Evolutionary conservation across 1,140 invertebrate genomes (phyloP), one percentile per base, ranked within the genome.

Genomic region (Heliconius nattereri): DNA sequence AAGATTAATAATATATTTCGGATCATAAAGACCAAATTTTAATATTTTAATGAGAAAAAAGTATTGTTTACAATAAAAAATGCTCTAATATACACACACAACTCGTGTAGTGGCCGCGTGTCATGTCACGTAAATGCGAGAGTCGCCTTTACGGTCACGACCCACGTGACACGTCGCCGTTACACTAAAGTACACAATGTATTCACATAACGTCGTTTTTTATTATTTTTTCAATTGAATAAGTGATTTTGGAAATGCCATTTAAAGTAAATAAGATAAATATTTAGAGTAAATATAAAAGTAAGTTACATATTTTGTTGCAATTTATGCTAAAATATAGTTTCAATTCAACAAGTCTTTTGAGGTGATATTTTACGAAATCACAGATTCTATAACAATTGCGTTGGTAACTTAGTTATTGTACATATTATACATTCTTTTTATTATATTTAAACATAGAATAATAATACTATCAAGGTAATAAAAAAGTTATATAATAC

Each of bases 201-300:
- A 23, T 60, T n/a, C 54, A 60, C 8, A 60, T 8, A 60, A 60
- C 13, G n/a, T n/a, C n/a, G 3, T 60, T 60, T 60, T 60, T 26
- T 60, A 23, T 60, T 60, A 60, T 57, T 57, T 57, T 23, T n/a
- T n/a, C n/a, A 57, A 57, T 57, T 57, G 54, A 57, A 57, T 57
- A 57, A 57, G 54, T 57, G 54, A 57, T 57, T 57, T 60, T 20
- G 52, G 52, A 57, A 57, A 57, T n/a, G 20, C 8, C 52, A 57
- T 3, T 57, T 57, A 6, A 57, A 57, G 20, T 23, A 57, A 57
- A n/a, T n/a, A n/a, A n/a, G n/a, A n/a, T n/a, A n/a, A n/a, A n/a
- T n/a, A n/a, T n/a, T n/a, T n/a, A n/a, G n/a, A n/a, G n/a, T n/a
- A n/a, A n/a, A n/a, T n/a, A n/a, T n/a, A n/a, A n/a, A n/a, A n/a